Evolutionary conservation across 2,888 invertebrate genomes (phyloP), one percentile per base, ranked within the genome.

Genomic region (Caradrina clavipalpis): DNA sequence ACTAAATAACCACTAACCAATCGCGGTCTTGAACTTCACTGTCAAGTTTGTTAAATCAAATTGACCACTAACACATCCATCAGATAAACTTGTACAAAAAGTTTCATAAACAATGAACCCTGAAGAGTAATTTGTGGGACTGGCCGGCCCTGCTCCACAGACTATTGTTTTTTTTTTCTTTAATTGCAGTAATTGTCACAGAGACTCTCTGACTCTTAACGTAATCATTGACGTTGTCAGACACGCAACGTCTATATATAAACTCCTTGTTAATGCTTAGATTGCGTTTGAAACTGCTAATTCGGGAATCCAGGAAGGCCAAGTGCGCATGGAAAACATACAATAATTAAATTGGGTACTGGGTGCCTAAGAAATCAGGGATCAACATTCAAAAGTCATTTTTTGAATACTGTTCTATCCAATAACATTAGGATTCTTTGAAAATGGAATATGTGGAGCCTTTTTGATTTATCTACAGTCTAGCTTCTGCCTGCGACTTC

Each of bases 171-270:
- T 88, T 81, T 85, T 85, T 81, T 88, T 87, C 57, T 78, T 86
- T 90, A 90, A 91, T 91, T 88, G 78, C 86, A 71, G 85, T 86
- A 88, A 90, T 91, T 89, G 88, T 86, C 84, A 68, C 76, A 74
- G 68, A 70, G 65, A 71, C 73, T 80, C 75, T 59, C 26, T 42
- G 31, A 15, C 31, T 57, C 42, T 69, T 72, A 59, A 57, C 61
- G 66, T 68, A 68, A 73, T 77, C 63, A 77, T 81, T 70, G 42
- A 45, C 57, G 54, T 71, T 75, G 60, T 21, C 66, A 60, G 65
- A 79, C 88, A 89, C 89, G 89, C 88, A 85, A 88, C 70, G 56
- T 53, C 78, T 86, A 80, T 83, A 84, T 85, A 84, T 87, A 85
- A 81, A 81, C 79, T 75, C 75, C 70, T 64, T 60, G 56, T 42